Conservation (phyloP, 2,113 vertebrate species). For the Polypterus bichir region DNA sequence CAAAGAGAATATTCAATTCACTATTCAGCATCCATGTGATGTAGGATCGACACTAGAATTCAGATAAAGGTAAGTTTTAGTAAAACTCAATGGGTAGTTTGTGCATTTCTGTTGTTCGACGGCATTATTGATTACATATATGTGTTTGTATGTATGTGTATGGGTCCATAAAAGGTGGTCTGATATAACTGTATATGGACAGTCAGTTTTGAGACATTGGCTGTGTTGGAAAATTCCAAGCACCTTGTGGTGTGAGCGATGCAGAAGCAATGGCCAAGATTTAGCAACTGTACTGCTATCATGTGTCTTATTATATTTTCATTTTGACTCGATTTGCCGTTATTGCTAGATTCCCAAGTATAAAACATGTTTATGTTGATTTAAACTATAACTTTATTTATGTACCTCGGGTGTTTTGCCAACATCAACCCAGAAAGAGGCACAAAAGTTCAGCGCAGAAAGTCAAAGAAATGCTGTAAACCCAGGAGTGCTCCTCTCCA, state of each 20-base stretch:
- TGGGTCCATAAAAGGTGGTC: not conserved
- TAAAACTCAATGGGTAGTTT: not conserved
- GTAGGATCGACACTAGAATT: constrained; percentile 21
- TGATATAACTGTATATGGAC: not conserved
- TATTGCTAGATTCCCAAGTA: too few relatives aligned
- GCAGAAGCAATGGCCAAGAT: too few relatives aligned
- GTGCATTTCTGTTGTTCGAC: too few relatives aligned
- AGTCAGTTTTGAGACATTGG: too few relatives aligned
- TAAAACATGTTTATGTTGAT: too few relatives aligned
- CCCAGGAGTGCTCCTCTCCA: not conserved
- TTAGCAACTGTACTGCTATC: too few relatives aligned
- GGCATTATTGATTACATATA: too few relatives aligned
- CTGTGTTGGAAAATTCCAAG: too few relatives aligned
- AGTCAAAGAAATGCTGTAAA: constrained; percentile 4
- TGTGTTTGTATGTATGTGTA: too few relatives aligned
- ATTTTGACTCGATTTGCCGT: too few relatives aligned
- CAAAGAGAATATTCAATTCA: constrained; percentile 13
- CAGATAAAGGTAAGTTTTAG: constrained; percentile 18
- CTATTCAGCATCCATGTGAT: constrained; percentile 15
- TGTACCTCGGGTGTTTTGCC: not conserved
- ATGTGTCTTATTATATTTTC: too few relatives aligned
- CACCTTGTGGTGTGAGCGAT: too few relatives aligned
- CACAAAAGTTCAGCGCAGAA: not conserved
- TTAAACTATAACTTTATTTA: not conserved
- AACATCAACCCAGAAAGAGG: constrained; percentile 1